Evolutionary conservation across 2,888 invertebrate genomes (phyloP).

Genomic region (Limnephilus auricula): DNA sequence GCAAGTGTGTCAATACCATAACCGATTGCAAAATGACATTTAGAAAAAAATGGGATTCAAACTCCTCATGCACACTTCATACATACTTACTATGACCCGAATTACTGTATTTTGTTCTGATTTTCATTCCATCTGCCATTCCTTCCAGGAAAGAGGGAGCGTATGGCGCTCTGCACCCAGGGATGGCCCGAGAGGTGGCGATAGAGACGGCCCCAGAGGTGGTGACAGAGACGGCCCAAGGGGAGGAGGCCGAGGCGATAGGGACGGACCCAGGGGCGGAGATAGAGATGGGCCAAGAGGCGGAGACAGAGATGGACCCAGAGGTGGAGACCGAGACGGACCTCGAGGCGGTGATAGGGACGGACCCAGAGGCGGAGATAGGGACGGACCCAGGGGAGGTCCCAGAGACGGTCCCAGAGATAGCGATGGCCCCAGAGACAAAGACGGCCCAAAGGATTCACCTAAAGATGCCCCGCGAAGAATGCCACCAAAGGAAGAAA

Average conservation of each 20-base stretch:
- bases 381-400: constrained; percentile 54
- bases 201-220: constrained; percentile 68
- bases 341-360: constrained; percentile 57
- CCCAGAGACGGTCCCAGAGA: constrained; percentile 64
- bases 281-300: constrained; percentile 62
- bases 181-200: constrained; percentile 68
- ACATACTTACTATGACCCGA: not conserved
- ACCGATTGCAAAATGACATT: not conserved
- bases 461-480: constrained; percentile 67
- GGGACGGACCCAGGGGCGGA: constrained; percentile 64
- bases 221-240: constrained; percentile 45
- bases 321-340: constrained; percentile 66
- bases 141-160: constrained; percentile 46
- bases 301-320: constrained; percentile 54
- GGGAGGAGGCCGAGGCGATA: constrained; percentile 41
- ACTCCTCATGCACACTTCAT: not conserved
- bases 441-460: constrained; percentile 69
- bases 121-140: not conserved
- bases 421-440: constrained; percentile 70
- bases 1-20: too few species aligned
- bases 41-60: too few species aligned
- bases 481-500: constrained; percentile 75
- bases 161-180: constrained; percentile 57
- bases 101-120: not conserved
- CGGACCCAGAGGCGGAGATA: constrained; percentile 61